phyloP scores from a whole-genome alignment of 2,797 vertebrate species.

The Scolopax bukidnonensis region DNA sequence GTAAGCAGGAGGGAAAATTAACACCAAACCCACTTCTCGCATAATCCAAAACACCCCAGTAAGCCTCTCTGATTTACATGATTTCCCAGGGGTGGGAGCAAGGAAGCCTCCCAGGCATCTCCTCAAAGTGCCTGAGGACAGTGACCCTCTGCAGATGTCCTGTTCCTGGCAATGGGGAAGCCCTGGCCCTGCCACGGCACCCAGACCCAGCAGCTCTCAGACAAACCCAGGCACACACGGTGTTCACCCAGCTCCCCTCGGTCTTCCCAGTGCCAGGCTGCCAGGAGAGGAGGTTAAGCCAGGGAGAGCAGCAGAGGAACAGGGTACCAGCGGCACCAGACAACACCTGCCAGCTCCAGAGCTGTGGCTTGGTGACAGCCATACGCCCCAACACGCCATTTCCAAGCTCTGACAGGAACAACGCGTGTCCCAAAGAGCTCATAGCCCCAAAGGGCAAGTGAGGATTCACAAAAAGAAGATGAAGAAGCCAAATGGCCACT shows the following conservation, averaged over 20 bases:
- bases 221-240: rapidly evolving
- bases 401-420: background rate
- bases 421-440: rapidly evolving
- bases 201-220: background rate
- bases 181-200: background rate
- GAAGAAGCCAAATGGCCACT: background rate
- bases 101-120: background rate
- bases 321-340: background rate
- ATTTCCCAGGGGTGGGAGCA: background rate
- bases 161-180: background rate
- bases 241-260: background rate
- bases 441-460: background rate
- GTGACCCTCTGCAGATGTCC: background rate
- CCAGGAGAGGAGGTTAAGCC: background rate
- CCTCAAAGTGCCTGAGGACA: background rate
- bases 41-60: background rate
- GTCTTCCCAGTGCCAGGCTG: background rate
- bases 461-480: background rate
- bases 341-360: background rate
- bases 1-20: background rate
- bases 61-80: background rate
- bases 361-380: background rate
- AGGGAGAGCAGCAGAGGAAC: background rate
- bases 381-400: rapidly evolving
- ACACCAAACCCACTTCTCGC: background rate